Base-by-base conservation (phyloP, 2,797 vertebrate species). In the Notamacropus eugenii region DNA sequence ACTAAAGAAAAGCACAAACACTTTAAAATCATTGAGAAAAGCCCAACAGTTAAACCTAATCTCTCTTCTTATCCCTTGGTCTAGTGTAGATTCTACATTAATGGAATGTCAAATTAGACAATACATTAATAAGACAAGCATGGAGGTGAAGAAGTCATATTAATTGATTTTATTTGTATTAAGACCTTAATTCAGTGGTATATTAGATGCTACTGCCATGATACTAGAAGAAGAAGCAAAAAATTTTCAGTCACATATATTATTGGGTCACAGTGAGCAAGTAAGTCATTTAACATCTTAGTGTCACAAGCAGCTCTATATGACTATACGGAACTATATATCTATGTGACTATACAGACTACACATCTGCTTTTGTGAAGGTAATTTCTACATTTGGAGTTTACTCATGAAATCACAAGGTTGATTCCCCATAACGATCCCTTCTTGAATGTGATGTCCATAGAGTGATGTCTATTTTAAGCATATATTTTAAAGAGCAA, bases 71-170 rank as follows among this genome's bases (percentile, higher is more conserved):
- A 99, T 99, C 99, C 99, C 4, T 98, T 99, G 99, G 99, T 99
- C 99, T 92, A 99, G 99, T 98, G 99, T 99, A 96, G 99, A 99
- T 98, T 99, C 98, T 90, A 99, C 99, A 11, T 97, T 99, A 97
- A 99, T 99, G 99, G 99, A 99, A 94, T 99, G 99, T 93, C 99
- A 99, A 90, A 99, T 99, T 98, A 99, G 99, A 94, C 99, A 99
- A 0, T 99, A 99, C 99, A 99, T 99, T 98, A 99, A 99, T 98
- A 99, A 99, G 98, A 99, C 99, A 99, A 99, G 99, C 95, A 99
- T 99, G 58, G 99, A 55, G 99, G 99, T 92, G 99, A 99, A 99
- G 99, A 99, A 97, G 98, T 99, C 29, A 99, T 99, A 0, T 97
- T 99, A 98, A 99, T 99, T 98, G 99, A 99, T 98, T 99, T 99